phyloP scores from a whole-genome alignment of 2,797 vertebrate genomes.

The Spinus olivaceus region DNA sequence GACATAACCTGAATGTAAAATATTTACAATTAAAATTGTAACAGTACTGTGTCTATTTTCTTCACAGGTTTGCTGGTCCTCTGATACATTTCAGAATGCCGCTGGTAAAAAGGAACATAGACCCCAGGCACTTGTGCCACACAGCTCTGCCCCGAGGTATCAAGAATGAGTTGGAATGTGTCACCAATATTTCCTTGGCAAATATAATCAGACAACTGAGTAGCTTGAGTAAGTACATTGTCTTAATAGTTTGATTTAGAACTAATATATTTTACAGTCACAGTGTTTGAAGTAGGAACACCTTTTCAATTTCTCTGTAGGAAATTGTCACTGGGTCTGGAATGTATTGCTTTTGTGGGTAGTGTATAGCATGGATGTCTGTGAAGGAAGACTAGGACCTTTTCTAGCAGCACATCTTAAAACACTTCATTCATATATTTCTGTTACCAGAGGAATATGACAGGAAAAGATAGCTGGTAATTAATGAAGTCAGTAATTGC shows the following conservation, averaged over 20 bases:
- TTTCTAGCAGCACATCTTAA: background rate
- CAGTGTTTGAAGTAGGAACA: background rate
- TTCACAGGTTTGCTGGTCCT: slow-evolving; percentile 63
- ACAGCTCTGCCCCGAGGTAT: slow-evolving; percentile 92
- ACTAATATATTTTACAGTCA: background rate
- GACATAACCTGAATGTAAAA: background rate
- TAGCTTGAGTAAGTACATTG: slow-evolving; percentile 91
- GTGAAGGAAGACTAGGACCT: background rate
- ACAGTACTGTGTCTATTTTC: background rate
- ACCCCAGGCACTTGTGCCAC: slow-evolving; percentile 97
- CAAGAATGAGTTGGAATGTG: slow-evolving; percentile 98
- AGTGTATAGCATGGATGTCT: background rate
- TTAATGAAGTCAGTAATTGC: background rate
- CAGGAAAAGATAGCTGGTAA: background rate
- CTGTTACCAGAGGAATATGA: background rate
- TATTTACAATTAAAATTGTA: background rate
- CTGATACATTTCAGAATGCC: slow-evolving; percentile 87
- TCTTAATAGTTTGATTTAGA: background rate
- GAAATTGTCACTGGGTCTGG: background rate
- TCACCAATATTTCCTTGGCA: slow-evolving; percentile 97
- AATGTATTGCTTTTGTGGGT: background rate
- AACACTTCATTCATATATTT: background rate
- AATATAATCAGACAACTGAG: slow-evolving; percentile 98
- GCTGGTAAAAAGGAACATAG: slow-evolving; percentile 96
- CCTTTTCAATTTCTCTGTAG: background rate